Conservation (phyloP, 2,888 invertebrate genomes). For the Pilophorus perplexus region DNA sequence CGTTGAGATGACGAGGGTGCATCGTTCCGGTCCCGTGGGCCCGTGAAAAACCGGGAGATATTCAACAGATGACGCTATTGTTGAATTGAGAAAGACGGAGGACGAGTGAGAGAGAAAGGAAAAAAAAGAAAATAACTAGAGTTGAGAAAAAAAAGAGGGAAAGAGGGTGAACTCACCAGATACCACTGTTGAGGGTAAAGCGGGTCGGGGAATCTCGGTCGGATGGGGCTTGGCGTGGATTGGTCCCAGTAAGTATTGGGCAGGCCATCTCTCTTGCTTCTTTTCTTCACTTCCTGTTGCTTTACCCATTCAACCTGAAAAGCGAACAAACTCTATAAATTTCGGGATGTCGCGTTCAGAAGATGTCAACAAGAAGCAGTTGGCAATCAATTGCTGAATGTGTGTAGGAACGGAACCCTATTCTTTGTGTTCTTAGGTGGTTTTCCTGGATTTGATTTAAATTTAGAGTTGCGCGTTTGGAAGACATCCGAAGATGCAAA, state of each 20-base stretch:
- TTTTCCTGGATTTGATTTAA: too few relatives aligned
- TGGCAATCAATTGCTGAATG: too few relatives aligned
- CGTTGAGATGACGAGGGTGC: conserved; percentile 30
- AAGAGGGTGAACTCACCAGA: conserved; percentile 68
- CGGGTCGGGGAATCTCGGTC: conserved; percentile 66
- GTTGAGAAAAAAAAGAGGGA: not conserved
- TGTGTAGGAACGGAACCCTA: too few relatives aligned
- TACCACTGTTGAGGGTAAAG: conserved; percentile 96
- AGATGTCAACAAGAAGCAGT: not conserved
- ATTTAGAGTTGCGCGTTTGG: too few relatives aligned
- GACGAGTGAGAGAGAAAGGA: not conserved
- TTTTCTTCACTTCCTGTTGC: conserved; percentile 43
- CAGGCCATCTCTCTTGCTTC: conserved; percentile 42
- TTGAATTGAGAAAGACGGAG: conserved; percentile 22
- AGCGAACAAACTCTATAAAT: not conserved
- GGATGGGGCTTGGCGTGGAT: conserved; percentile 24
- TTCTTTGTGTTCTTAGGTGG: too few relatives aligned
- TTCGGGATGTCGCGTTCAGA: not conserved
- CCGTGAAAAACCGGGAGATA: conserved; percentile 21
- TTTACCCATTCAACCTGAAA: conserved; percentile 43
- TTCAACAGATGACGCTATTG: conserved; percentile 33
- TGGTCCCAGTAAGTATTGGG: conserved; percentile 31
- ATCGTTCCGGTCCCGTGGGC: conserved; percentile 13
- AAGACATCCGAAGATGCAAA: too few relatives aligned
- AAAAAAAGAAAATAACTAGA: not conserved